Evolutionary conservation across 1,140 invertebrate species (phyloP).

Genomic region (Lepidostoma basale): DNA sequence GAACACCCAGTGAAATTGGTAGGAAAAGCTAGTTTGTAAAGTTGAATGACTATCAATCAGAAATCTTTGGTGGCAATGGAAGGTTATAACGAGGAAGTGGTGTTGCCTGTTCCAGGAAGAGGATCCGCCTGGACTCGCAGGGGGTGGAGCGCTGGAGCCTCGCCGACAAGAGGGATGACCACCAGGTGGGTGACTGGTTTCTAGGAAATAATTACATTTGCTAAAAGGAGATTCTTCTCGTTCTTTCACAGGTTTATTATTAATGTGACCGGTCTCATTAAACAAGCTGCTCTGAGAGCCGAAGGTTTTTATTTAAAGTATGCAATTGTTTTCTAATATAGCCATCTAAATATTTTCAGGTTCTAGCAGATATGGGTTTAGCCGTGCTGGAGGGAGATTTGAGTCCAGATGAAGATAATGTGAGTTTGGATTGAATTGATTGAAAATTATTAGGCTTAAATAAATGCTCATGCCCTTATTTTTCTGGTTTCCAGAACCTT

Average conservation of each 20-base stretch:
- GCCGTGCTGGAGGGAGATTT: conserved; percentile 23
- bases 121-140: conserved; percentile 11
- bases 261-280: no score
- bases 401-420: conserved; percentile 4
- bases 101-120: conserved; percentile 8
- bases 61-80: no score
- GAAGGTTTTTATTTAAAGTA: no score
- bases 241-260: no score
- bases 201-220: neutral
- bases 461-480: no score
- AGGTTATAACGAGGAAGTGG: no score
- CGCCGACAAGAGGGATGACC: conserved; percentile 19
- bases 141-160: conserved; percentile 30
- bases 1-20: neutral
- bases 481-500: neutral
- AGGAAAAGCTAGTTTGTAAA: neutral
- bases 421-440: conserved; percentile 20
- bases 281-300: no score
- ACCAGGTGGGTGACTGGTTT: conserved; percentile 17
- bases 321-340: no score
- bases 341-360: no score
- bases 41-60: no score
- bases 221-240: no score
- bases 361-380: conserved; percentile 35
- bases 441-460: no score